Conservation (phyloP, 2,888 invertebrate genomes). For the Torymus aiolomorphi region DNA sequence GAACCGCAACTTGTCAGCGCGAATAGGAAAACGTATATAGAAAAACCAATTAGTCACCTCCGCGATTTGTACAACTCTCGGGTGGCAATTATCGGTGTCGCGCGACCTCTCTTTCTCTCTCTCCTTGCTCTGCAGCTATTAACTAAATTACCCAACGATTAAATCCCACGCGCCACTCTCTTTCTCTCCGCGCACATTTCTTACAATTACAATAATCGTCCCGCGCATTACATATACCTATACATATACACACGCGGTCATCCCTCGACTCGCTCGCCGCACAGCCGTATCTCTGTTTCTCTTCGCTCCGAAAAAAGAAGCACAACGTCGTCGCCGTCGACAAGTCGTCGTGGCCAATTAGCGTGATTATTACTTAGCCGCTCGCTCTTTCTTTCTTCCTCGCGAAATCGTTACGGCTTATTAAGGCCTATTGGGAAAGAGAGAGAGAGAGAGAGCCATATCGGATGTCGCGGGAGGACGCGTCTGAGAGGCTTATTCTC, state of each 20-base stretch:
- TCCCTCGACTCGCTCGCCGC: not conserved
- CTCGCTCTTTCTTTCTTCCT: conserved; percentile 3
- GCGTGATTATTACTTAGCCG: conserved; percentile 29
- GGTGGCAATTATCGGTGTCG: too few species aligned
- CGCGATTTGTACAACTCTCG: not conserved
- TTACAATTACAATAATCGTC: too few species aligned
- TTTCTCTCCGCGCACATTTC: too few species aligned
- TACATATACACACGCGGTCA: too few species aligned
- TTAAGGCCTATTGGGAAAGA: not conserved
- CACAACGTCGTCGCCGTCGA: not conserved
- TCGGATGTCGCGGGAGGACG: not conserved
- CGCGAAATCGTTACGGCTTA: conserved; percentile 28
- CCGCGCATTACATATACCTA: too few species aligned
- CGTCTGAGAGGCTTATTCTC: too few species aligned
- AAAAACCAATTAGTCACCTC: not conserved
- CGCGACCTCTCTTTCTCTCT: too few species aligned
- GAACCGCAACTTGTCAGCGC: too few species aligned
- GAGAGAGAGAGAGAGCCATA: not conserved
- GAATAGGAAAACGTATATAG: too few species aligned
- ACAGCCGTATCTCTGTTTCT: not conserved
- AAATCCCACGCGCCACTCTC: too few species aligned
- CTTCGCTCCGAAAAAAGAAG: not conserved
- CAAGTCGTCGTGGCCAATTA: conserved; percentile 39
- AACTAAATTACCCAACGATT: too few species aligned
- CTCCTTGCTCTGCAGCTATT: too few species aligned